A percentile compares a stretch with the other conserved stretches of the same genome.
phyloP scores from a whole-genome alignment of 2,113 vertebrate genomes.

The Microtus richardsoni region DNA sequence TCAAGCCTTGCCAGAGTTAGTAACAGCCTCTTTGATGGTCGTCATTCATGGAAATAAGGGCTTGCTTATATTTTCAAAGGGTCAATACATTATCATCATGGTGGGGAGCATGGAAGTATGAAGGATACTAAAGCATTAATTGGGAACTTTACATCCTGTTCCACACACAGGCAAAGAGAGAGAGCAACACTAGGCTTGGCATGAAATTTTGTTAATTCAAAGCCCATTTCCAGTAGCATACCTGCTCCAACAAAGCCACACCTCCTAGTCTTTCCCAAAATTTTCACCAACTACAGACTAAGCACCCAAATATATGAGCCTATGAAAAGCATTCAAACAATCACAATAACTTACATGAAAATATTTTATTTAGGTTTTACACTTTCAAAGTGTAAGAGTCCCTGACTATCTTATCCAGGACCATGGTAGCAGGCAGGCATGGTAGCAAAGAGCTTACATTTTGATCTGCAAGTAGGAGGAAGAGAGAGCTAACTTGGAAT shows the following conservation, averaged over 20 bases:
- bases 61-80: background rate
- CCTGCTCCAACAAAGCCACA: background rate
- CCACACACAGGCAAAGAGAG: background rate
- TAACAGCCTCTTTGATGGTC: background rate
- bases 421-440: background rate
- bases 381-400: background rate
- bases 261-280: background rate
- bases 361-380: background rate
- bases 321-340: background rate
- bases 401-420: background rate
- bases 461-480: background rate
- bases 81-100: background rate
- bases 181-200: background rate
- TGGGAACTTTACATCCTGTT: background rate
- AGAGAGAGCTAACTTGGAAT: background rate
- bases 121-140: background rate
- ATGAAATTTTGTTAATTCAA: background rate
- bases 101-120: background rate
- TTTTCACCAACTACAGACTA: background rate
- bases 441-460: background rate
- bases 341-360: background rate
- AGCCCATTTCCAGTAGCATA: background rate
- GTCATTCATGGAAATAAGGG: background rate
- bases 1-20: background rate
- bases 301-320: background rate